Conservation (phyloP, 1,140 invertebrate species). For the Conus ventricosus region DNA sequence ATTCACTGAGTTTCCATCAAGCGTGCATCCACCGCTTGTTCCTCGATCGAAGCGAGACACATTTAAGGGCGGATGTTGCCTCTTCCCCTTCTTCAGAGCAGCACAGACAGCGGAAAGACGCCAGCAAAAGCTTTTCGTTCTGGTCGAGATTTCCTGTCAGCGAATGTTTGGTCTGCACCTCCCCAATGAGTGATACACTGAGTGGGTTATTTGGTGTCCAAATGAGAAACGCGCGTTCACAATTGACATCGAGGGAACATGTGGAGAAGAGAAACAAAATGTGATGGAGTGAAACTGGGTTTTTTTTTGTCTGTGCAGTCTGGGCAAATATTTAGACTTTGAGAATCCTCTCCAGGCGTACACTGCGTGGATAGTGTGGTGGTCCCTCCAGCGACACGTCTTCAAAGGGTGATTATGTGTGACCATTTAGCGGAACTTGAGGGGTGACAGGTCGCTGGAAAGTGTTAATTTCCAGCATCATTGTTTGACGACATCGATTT, state of each 20-base stretch:
- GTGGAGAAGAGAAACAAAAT: background rate
- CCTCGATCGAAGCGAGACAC: background rate
- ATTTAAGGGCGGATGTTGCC: background rate
- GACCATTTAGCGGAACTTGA: background rate
- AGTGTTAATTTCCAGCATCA: background rate
- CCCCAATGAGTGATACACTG: background rate
- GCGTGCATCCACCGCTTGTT: background rate
- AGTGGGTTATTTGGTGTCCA: conserved; percentile 13
- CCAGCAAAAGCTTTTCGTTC: background rate
- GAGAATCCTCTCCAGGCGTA: background rate
- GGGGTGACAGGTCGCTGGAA: background rate
- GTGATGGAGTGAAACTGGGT: background rate
- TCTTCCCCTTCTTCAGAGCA: no score
- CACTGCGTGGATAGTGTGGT: background rate
- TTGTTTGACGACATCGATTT: background rate
- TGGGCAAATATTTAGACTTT: background rate
- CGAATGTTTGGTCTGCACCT: conserved; percentile 9
- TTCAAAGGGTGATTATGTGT: conserved; percentile 14
- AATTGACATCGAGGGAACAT: background rate
- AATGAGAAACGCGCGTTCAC: conserved; percentile 17
- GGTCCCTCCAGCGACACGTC: background rate
- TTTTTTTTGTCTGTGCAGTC: background rate
- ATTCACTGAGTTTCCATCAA: conserved; percentile 10
- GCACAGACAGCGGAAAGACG: background rate
- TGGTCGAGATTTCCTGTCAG: background rate